Conservation (phyloP, 2,888 invertebrate genomes). For the Antheraea yamamai region DNA sequence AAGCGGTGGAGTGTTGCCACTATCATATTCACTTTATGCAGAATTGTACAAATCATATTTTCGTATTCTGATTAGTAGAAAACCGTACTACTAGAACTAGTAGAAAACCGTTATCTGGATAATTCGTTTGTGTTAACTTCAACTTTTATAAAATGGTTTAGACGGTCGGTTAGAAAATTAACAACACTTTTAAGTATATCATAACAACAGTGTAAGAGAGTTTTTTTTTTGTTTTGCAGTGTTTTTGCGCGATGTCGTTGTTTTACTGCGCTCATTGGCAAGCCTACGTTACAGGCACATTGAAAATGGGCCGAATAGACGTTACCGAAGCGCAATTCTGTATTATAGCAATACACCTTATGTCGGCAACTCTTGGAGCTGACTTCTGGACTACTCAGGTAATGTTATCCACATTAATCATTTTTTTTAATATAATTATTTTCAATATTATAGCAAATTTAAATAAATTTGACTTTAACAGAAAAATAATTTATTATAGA, state of each 20-base stretch:
- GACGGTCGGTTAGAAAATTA: too few species aligned
- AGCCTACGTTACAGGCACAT: conserved; percentile 97
- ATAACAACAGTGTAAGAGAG: too few species aligned
- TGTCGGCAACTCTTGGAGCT: conserved; percentile 94
- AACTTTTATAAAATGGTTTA: too few species aligned
- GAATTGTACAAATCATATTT: too few species aligned
- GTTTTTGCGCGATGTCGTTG: conserved; percentile 95
- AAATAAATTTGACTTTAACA: neutral
- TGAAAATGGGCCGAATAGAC: conserved; percentile 95
- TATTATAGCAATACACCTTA: conserved; percentile 93
- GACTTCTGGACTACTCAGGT: conserved; percentile 89
- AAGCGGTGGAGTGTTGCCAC: too few species aligned
- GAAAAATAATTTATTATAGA: neutral
- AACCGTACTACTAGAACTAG: too few species aligned
- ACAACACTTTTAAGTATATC: too few species aligned
- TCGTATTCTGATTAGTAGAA: too few species aligned
- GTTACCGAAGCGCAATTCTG: conserved; percentile 99
- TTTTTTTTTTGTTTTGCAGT: conserved; percentile 79
- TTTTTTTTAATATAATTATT: neutral
- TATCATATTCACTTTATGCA: too few species aligned
- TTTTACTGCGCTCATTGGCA: conserved; percentile 99
- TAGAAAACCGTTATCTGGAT: too few species aligned
- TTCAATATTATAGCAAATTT: neutral
- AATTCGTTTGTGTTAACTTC: too few species aligned
- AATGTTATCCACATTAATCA: conserved; percentile 49